These are phyloP conservation scores for Sinopyrophorus schimmeli DNA, from an alignment of 2,888 invertebrate species.

Conservation along the genomic window DNA sequence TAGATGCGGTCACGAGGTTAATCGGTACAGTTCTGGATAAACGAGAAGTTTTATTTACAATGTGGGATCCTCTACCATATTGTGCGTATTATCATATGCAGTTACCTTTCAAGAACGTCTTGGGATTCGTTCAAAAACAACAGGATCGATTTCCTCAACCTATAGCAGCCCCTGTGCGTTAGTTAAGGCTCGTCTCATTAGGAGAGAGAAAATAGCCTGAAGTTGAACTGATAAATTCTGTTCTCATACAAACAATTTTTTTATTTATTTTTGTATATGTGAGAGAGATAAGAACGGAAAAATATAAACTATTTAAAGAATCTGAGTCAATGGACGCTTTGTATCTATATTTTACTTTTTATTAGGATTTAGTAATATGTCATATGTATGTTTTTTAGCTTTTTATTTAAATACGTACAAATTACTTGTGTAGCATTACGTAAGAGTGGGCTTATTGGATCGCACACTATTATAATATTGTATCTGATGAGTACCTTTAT, in stretches of 20 bases:
- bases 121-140: conserved; percentile 60
- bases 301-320: conserved; percentile 24
- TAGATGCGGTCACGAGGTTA: conserved; percentile 62
- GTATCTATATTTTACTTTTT: conserved; percentile 9
- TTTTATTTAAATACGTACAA: conserved; percentile 24
- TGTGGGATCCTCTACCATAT: conserved; percentile 86
- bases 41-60: conserved; percentile 77
- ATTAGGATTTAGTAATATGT: conserved; percentile 15
- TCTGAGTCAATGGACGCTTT: conserved; percentile 28
- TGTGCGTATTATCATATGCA: conserved; percentile 85
- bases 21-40: conserved; percentile 74
- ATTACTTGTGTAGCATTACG: conserved; percentile 17
- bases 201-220: conserved; percentile 52
- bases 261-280: conserved; percentile 26
- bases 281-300: conserved; percentile 20
- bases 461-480: conserved; percentile 8
- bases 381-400: conserved; percentile 14
- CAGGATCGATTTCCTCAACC: conserved; percentile 52
- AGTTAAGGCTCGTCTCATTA: conserved; percentile 35
- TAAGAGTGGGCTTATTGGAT: conserved; percentile 10
- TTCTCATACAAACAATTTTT: conserved; percentile 21
- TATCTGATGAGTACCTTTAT: conserved; percentile 8
- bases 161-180: conserved; percentile 51
- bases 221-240: conserved; percentile 14
- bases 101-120: conserved; percentile 66